A percentile compares a stretch with the other conserved stretches of the same genome.
These are phyloP conservation scores for Notoglanidium macrostoma DNA, from an alignment of 2,797 vertebrate species.

Conservation along the genomic window DNA sequence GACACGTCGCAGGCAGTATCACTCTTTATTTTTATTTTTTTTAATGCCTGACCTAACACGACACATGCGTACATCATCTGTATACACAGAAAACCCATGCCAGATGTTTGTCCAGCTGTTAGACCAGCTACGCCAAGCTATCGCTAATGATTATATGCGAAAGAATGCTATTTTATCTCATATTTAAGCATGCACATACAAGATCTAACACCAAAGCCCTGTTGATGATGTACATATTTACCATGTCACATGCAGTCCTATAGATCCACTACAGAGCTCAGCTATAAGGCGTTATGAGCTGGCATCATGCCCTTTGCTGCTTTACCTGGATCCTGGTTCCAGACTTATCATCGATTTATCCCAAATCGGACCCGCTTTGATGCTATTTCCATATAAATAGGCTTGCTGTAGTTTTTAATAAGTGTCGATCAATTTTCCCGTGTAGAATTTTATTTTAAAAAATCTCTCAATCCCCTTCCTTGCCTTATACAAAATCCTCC, in stretches of 20 bases:
- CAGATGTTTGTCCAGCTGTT: constrained; percentile 14
- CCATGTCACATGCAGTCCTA: background rate
- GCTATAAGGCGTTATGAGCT: background rate
- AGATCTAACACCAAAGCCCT: background rate
- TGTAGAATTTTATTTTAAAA: background rate
- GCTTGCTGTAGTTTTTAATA: background rate
- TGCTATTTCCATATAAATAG: constrained; percentile 1
- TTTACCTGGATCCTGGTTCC: constrained; percentile 41
- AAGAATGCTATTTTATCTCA: background rate
- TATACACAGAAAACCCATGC: background rate
- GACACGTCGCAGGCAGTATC: constrained; percentile 36
- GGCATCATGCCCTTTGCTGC: background rate
- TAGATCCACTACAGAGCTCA: background rate
- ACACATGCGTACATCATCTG: background rate
- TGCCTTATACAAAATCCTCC: constrained; percentile 2
- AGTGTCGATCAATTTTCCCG: no score
- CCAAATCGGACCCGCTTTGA: no score
- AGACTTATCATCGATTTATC: constrained; percentile 31
- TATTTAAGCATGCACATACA: background rate
- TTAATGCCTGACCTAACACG: background rate
- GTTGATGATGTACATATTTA: background rate
- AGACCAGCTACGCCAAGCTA: background rate
- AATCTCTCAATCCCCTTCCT: background rate
- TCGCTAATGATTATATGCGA: no score
- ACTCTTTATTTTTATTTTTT: background rate